Evolutionary conservation across 2,888 invertebrate genomes (phyloP), one percentile per base, ranked within the genome.

Genomic region (Chrysolina americana): DNA sequence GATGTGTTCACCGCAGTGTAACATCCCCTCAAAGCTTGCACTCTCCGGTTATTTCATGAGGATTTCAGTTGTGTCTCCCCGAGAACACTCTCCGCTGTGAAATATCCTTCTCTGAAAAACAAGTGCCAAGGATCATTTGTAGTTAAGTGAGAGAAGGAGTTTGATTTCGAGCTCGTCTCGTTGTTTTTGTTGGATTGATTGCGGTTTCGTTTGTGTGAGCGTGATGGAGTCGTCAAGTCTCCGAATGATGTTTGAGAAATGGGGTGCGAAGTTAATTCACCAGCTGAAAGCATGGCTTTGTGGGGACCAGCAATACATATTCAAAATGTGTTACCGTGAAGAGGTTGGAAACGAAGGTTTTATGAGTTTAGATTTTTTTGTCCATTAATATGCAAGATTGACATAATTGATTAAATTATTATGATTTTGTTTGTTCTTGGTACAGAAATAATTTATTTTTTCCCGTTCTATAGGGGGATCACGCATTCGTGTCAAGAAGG

Each of bases 1-100:
- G 77, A 75, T 76, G 77, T 82, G 81, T 82, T 81, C 80, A 44
- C 75, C 73, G 79, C 78, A 79, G 80, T 81, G 80, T 81, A 79
- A 80, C 78, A 77, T 74, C 73, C 63, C 50, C 53, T 68, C 41
- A 53, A 64, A 41, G n/a, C 56, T 71, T 73, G 74, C 74, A 76
- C 74, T 74, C 71, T 72, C 65, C 68, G 69, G 70, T 69, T 69
- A 73, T 77, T 79, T 56, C 68, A 28, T 36, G 23, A 48, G 47
- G 36, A 36, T 47, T 48, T 48, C 48, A 65, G 48, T 23, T 64
- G 17, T 41, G 70, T 70, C 63, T 63, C 47, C 13, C 13, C 28
- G 44, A 50, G 56, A 65, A 64, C 65, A 68, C 59, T 23, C 44
- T n/a, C 28, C 23, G 6, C 21, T 41, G 21, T 21, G 11, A 21